Evolutionary conservation across 2,797 vertebrate species (phyloP), one percentile per base, ranked within the genome.

Genomic region (Pangasius djambal): DNA sequence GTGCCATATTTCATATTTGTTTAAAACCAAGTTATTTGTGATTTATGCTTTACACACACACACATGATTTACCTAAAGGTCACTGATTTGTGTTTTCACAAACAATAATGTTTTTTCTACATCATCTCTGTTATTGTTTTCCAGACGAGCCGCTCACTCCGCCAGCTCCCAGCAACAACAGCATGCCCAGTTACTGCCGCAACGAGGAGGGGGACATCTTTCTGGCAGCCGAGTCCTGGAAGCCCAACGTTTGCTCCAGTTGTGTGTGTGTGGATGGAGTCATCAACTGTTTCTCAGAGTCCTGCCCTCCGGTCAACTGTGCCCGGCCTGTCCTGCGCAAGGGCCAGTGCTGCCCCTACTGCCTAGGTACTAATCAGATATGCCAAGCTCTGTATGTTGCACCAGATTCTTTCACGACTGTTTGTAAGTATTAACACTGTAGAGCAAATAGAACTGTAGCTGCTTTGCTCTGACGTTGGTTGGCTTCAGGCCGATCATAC

Each of bases 301-400:
- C 97, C 34, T 98, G 97, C 92, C 97, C 97, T 10, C 95, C 96
- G 0, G 97, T 97, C 7, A 95, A 96, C 93, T 98, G 97, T 63
- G 95, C 96, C 77, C 95, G 96, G 89, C 97, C 97, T 1, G 97
- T 98, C 86, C 87, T 98, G 89, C 95, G 97, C 83, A 98, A 98
- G 92, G 97, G 97, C 89, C 97, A 98, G 65, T 98, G 97, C 90
- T 98, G 97, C 93, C 97, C 97, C 83, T 98, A 98, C 90, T 98
- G 97, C 92, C 96, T 98, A 91, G 97, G 97, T 98, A 93, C 95
- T 34, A 55, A 96, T 91, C 6, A 31, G 5, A 44, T 31, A 81
- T 72, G 18, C 63, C 61, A 69, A 31, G 75, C 48, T 48, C n/a
- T 81, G 78, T n/a, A n/a, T 65, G 6, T 10, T n/a, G 3, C 48